phyloP scores from a whole-genome alignment of 2,888 invertebrate species.

The Caenorhabditis virilis region DNA sequence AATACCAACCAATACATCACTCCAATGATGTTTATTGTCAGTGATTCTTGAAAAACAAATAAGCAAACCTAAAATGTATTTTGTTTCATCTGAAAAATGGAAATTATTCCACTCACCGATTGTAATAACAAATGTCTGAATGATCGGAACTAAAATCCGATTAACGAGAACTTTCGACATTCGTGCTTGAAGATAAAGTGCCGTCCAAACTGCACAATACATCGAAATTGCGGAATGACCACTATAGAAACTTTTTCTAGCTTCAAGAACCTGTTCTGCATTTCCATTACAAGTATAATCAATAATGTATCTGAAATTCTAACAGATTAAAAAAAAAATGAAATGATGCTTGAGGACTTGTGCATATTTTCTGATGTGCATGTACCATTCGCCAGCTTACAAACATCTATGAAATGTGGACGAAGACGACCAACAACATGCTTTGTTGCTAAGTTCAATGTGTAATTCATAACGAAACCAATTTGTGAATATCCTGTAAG shows the following conservation, averaged over 20 bases:
- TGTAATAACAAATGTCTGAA: constrained; percentile 38
- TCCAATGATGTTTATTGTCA: constrained; percentile 97
- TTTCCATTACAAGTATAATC: constrained; percentile 47
- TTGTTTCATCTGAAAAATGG: too few relatives aligned
- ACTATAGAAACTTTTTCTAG: constrained; percentile 54
- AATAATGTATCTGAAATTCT: constrained; percentile 40
- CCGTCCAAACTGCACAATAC: constrained; percentile 49
- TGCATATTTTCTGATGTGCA: constrained; percentile 16
- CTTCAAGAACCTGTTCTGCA: constrained; percentile 42
- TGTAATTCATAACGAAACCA: constrained; percentile 45
- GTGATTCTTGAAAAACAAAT: constrained; percentile 78
- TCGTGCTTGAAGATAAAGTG: constrained; percentile 52
- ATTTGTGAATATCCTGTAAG: constrained; percentile 52
- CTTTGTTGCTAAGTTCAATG: constrained; percentile 78
- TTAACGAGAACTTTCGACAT: constrained; percentile 24
- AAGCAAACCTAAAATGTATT: too few relatives aligned
- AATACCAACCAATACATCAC: constrained; percentile 84
- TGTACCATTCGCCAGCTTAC: constrained; percentile 74
- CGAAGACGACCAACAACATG: constrained; percentile 87
- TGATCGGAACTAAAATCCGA: constrained; percentile 40
- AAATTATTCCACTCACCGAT: too few relatives aligned
- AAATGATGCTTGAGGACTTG: too few relatives aligned
- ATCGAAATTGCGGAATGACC: constrained; percentile 55
- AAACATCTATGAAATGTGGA: constrained; percentile 89
- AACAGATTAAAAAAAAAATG: too few relatives aligned